Evolutionary conservation across 2,113 vertebrate genomes (phyloP).

Genomic region (Lasiurus cinereus): DNA sequence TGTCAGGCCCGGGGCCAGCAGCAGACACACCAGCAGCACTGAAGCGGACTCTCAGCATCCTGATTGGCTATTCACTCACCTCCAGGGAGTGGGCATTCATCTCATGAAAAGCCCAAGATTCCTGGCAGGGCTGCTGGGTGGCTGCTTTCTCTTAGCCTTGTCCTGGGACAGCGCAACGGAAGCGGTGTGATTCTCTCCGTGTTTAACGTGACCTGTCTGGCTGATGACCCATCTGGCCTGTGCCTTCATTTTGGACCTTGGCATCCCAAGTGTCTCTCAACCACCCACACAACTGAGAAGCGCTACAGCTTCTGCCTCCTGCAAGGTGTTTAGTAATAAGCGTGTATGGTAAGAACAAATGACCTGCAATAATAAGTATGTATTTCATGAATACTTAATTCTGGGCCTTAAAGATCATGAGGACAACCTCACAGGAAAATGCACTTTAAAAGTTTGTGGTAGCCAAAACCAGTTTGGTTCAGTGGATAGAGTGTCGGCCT

Average conservation of each 20-base stretch:
- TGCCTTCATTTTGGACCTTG: slow-evolving; percentile 8
- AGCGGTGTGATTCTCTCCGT: neutral
- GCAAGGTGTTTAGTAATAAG: neutral
- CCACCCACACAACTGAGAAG: neutral
- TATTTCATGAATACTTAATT: slow-evolving; percentile 32
- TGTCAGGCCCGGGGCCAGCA: neutral
- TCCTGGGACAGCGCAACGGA: neutral
- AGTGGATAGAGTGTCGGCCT: too few species aligned
- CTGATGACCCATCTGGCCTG: neutral
- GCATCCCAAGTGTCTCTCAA: neutral
- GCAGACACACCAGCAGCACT: neutral
- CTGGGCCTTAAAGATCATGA: neutral
- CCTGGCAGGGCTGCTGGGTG: neutral
- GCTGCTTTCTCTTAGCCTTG: neutral
- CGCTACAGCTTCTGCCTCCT: neutral
- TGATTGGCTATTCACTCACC: neutral
- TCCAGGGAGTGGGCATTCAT: neutral
- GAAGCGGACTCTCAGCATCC: neutral
- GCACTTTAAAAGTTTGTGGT: neutral
- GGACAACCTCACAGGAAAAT: neutral
- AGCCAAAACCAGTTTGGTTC: too few species aligned
- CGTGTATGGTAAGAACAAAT: neutral
- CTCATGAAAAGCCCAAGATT: neutral
- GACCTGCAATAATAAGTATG: neutral
- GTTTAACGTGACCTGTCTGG: neutral